Evolutionary conservation across 2,888 invertebrate species (phyloP), one percentile per base, ranked within the genome.

Genomic region (Morpho deidamia): DNA sequence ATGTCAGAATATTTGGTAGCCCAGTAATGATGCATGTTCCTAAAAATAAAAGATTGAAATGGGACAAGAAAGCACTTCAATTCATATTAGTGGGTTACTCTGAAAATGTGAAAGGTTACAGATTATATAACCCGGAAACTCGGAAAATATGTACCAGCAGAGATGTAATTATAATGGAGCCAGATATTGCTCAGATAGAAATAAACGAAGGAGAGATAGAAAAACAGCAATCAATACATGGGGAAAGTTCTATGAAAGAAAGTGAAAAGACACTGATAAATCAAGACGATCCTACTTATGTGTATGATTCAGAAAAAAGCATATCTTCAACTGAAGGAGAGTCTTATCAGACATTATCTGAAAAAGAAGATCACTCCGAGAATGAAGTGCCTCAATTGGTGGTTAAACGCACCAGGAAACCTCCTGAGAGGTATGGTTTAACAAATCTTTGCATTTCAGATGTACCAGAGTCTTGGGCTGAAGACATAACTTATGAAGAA

Each of bases 211-310:
- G 44, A 62, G 66, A 10, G 60, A 10, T n/a, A 23, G 8, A 38
- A 10, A 10, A 39, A 8, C 11, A 39, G 23, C 7, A 10, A 38
- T 12, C 7, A 23, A 11, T 37, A n/a, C 32, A n/a, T 51, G 33
- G 7, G 11, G 39, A 14, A 37, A 7, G 8, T 34, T 34, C 34
- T 40, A 11, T 8, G 51, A 7, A 12, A 43, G 2, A 12, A 33
- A 1, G n/a, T 60, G 8, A 61, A 8, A 57, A 63, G 11, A 74
- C 69, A 5, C 69, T 69, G 60, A 67, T 67, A 8, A 72, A 78
- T 59, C 34, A 34, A 8, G 7, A 34, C 7, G 34, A 8, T 34
- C 34, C n/a, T n/a, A n/a, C n/a, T n/a, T n/a, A n/a, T n/a, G n/a
- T n/a, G n/a, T n/a, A n/a, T n/a, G n/a, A n/a, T n/a, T n/a, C n/a